Percentiles rank a stretch among this genome's conserved stretches.
phyloP scores from a whole-genome alignment of 2,888 invertebrate species.

The Scaeva pyrastri region DNA sequence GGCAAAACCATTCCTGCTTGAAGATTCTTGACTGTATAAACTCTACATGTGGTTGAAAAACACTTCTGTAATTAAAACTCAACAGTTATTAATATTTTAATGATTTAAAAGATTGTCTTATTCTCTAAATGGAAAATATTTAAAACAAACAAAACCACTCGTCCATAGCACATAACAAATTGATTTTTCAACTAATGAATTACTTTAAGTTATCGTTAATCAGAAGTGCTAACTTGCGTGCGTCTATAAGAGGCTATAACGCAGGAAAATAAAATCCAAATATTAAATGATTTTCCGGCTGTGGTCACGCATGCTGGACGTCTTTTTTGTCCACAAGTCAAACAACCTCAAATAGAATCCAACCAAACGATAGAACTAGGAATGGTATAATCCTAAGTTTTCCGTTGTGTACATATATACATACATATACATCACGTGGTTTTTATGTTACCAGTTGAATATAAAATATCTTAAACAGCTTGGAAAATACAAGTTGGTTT shows the following conservation, averaged over 20 bases:
- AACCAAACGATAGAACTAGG: conserved; percentile 30
- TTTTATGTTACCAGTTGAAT: conserved; percentile 32
- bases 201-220: conserved; percentile 19
- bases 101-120: background rate
- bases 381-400: conserved; percentile 9
- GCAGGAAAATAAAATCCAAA: conserved; percentile 39
- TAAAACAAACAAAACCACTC: background rate
- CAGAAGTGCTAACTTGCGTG: conserved; percentile 21
- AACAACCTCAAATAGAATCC: conserved; percentile 3
- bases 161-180: background rate
- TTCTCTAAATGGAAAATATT: background rate
- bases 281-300: conserved; percentile 54
- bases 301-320: conserved; percentile 19
- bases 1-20: background rate
- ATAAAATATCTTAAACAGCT: conserved; percentile 9
- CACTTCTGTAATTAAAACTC: background rate
- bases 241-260: conserved; percentile 41
- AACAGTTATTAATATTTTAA: background rate
- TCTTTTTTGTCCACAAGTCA: background rate
- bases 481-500: background rate
- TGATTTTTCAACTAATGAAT: conserved; percentile 4
- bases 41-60: background rate
- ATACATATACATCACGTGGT: conserved; percentile 8
- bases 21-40: background rate
- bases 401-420: too few species aligned